Evolutionary conservation across 1,140 invertebrate genomes (phyloP), one percentile per base, ranked within the genome.

Genomic region (Tetragnatha versicolor): DNA sequence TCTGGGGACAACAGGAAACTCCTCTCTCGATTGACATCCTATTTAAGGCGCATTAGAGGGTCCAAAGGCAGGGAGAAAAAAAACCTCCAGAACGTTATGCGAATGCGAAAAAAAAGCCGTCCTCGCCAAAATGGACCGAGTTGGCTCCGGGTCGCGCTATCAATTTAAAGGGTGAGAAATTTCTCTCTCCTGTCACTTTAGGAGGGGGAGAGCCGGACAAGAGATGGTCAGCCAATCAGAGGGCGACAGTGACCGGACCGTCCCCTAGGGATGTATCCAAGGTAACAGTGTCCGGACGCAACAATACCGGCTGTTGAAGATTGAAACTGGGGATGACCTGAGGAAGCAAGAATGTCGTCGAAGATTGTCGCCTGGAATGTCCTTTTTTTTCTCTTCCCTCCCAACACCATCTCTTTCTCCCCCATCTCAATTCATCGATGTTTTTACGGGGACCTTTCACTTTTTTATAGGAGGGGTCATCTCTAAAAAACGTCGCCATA

Each of bases 201-300:
- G 17, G 39, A n/a, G 22, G 12, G 25, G 20, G 53, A 17, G 49
- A 6, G 5, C 53, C 10, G 33, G 47, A 69, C 45, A 53, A 35
- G 68, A 55, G 51, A 55, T 49, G 35, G 72, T 29, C 73, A 45
- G 73, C 73, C 73, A 77, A 77, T 77, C 73, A 77, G 73, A 77
- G 27, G 55, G 45, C 73, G 60, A 66, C 60, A 77, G 73, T 77
- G 73, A 77, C 73, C 73, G 73, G 73, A 66, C 60, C 73, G 42
- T 77, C 73, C 73, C 61, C 73, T 29, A 66, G 73, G 73, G 73
- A 77, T 66, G 73, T 77, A 77, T 77, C 73, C 61, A 77, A 77
- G 73, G 73, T 77, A 77, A 77, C 73, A 65, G 69, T 58, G 35
- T 58, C 72, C 39, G 35, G 55, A 73, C 61, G 73, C 73, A 77